Conservation (phyloP, 2,797 vertebrate species). For the Oceanodroma leucorhoa region DNA sequence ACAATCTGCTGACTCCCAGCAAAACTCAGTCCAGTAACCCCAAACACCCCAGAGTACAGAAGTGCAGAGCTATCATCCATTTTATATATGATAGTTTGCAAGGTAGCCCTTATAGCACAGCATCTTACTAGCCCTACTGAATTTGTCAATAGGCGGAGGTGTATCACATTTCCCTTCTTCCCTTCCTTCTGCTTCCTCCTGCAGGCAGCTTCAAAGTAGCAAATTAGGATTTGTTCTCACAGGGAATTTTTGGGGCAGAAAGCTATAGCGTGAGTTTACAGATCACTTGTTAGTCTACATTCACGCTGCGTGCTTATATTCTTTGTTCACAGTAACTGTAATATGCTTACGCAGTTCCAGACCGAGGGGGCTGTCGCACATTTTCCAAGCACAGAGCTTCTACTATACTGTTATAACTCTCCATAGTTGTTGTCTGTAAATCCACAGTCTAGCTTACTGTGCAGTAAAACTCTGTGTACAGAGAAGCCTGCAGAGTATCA, state of each 20-base stretch:
- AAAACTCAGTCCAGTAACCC: not conserved
- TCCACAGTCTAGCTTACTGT: not conserved
- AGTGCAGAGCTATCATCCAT: rapidly evolving
- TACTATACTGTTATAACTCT: not conserved
- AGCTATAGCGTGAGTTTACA: not conserved
- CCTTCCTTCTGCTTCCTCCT: not conserved
- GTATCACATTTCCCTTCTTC: rapidly evolving
- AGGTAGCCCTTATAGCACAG: not conserved
- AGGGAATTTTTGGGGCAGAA: not conserved
- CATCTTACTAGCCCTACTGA: not conserved
- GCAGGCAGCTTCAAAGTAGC: not conserved
- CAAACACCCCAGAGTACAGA: not conserved
- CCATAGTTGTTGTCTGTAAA: not conserved
- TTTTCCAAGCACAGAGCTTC: not conserved
- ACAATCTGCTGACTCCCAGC: not conserved
- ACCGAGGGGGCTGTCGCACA: rapidly evolving
- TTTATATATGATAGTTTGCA: rapidly evolving
- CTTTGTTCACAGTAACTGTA: not conserved
- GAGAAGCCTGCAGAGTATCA: not conserved
- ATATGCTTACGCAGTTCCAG: not conserved
- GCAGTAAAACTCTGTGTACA: not conserved
- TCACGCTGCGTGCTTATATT: not conserved
- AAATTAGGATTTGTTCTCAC: not conserved
- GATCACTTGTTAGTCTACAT: not conserved
- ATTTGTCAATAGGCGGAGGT: not conserved